A percentile compares a stretch with the other conserved stretches of the same genome.
These are phyloP conservation scores for Odocoileus virginianus DNA, from an alignment of 2,113 vertebrate species.

Conservation along the genomic window DNA sequence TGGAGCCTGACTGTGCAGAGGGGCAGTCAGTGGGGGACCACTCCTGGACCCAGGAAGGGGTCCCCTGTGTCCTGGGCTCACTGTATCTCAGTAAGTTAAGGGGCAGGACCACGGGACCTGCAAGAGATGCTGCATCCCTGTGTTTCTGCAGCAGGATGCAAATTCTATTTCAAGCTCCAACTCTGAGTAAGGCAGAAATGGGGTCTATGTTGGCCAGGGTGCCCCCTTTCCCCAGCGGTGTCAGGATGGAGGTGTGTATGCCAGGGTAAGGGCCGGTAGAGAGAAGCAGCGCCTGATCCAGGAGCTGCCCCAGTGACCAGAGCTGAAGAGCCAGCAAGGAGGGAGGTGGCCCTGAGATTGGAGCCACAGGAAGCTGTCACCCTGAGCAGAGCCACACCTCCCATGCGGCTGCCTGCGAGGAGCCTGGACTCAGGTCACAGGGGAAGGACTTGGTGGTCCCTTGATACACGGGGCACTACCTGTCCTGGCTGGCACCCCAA, in stretches of 20 bases:
- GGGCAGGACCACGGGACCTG: background rate
- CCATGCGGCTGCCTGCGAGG: background rate
- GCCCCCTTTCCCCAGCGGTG: background rate
- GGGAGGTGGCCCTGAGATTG: background rate
- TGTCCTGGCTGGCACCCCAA: background rate
- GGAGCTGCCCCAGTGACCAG: rapidly evolving
- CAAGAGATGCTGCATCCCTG: rapidly evolving
- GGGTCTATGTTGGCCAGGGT: background rate
- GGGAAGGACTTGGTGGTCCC: background rate
- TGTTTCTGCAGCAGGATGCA: rapidly evolving
- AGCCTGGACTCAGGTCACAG: background rate
- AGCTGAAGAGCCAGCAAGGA: background rate
- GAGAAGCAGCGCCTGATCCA: rapidly evolving
- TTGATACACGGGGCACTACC: background rate
- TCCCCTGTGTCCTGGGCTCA: background rate
- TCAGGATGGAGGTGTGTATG: too few relatives aligned
- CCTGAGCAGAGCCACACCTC: too few relatives aligned
- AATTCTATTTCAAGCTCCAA: rapidly evolving
- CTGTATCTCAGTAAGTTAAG: background rate
- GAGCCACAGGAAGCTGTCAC: background rate
- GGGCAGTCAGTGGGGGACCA: background rate
- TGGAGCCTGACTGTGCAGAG: background rate
- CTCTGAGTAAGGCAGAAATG: background rate
- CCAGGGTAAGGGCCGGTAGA: background rate
- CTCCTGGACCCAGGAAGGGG: background rate